Base-by-base conservation (phyloP, 2,888 invertebrate genomes). In the Cosmia trapezina region DNA sequence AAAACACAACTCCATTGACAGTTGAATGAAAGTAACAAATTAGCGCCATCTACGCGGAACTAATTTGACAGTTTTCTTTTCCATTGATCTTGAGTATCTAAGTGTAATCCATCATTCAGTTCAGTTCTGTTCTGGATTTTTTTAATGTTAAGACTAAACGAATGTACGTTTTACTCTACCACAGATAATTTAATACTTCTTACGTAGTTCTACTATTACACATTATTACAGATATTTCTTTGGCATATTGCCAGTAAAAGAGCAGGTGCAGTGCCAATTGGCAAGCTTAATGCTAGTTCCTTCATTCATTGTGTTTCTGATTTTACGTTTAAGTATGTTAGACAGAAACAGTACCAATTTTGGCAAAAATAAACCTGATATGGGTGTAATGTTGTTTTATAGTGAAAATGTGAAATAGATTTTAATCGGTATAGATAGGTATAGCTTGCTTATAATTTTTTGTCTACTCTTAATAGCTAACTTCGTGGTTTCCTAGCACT, bases 241-340 rank as follows among this genome's bases (percentile, higher is more conserved):
- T 73, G 73, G 66, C 65, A 12, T 0, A 7, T 19, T 33, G 41
- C 76, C 76, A 73, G 37, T 33, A 43, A 61, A 62, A 17, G 56
- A 43, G 7, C 41, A 75, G 49, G 33, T 56, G 22, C 5, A 14
- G 47, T 47, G 75, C 61, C 72, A 56, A 57, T 73, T 76, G 56
- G 65, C 76, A 45, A 57, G 66, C 9, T 53, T 53, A 49, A 14
- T 22, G 5, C 47, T 33, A 28, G 49, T 51, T 51, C 65, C 57
- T 51, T 12, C 37, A 76, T 47, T 59, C 28, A 76, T 76, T n/a
- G 7, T 37, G 53, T 53, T 60, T 72, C 33, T 45, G n/a, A 9
- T 28, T 9, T n/a, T 12, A 47, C n/a, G 6, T n/a, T 37, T 22
- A n/a, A n/a, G n/a, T n/a, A 43, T 22, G 14, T 1, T 22, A 66